phyloP scores from a whole-genome alignment of 2,113 vertebrate species.

The Eclectus roratus region DNA sequence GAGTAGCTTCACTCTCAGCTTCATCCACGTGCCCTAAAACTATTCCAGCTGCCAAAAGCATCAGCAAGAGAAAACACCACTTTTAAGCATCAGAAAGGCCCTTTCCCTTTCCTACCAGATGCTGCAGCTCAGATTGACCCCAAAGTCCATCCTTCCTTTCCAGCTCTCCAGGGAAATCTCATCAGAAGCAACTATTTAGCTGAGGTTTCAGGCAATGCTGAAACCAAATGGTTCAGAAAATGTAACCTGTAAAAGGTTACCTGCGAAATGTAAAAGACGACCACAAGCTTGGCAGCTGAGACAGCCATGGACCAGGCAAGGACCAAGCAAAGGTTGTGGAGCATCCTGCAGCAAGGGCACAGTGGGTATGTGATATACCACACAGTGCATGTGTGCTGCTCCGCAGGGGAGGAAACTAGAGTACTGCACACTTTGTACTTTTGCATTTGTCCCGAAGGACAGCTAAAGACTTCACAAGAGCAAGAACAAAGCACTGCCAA shows the following conservation, averaged over 20 bases:
- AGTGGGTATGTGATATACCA: not conserved
- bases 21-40: not conserved
- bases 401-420: not conserved
- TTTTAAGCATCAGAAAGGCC: not conserved
- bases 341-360: not conserved
- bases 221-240: not conserved
- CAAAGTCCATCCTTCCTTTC: not conserved
- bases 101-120: not conserved
- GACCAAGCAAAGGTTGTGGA: not conserved
- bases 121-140: not conserved
- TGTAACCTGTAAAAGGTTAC: not conserved
- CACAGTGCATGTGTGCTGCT: fast-evolving
- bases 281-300: not conserved
- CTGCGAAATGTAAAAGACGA: not conserved
- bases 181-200: not conserved
- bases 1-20: not conserved
- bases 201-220: not conserved
- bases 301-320: not conserved
- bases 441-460: not conserved
- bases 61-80: not conserved
- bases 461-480: not conserved
- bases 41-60: not conserved
- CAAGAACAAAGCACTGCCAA: not conserved
- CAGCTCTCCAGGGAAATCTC: not conserved
- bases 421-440: not conserved